phyloP scores from a whole-genome alignment of 2,113 vertebrate species.

The Rhinichthys klamathensis region DNA sequence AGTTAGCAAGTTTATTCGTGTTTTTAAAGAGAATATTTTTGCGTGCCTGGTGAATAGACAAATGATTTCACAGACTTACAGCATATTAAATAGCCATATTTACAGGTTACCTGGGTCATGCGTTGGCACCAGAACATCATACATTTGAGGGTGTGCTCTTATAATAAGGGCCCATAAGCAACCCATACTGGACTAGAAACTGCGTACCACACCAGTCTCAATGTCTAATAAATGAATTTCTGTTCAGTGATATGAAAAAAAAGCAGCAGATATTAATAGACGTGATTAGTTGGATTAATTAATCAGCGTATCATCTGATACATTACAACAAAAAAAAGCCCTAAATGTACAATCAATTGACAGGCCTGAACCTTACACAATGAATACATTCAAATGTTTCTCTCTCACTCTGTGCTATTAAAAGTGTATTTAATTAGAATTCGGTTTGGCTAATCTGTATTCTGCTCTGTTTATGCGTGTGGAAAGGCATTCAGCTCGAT shows the following conservation, averaged over 20 bases:
- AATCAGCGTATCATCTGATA: not conserved
- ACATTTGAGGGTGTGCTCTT: no score
- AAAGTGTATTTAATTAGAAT: slow-evolving; percentile 18
- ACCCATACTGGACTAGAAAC: no score
- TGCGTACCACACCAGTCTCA: not conserved
- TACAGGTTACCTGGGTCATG: not conserved
- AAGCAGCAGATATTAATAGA: not conserved
- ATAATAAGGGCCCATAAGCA: no score
- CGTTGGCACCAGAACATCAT: no score
- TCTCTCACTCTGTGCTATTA: not conserved
- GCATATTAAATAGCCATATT: not conserved
- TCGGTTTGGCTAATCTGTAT: slow-evolving; percentile 10
- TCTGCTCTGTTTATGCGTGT: slow-evolving; percentile 17
- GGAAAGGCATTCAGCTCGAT: slow-evolving; percentile 26
- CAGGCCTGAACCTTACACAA: not conserved
- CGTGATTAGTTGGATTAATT: not conserved
- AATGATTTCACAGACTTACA: not conserved
- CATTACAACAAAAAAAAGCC: not conserved
- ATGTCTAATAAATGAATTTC: not conserved
- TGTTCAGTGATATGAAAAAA: not conserved
- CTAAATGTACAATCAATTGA: not conserved
- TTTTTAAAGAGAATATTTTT: not conserved
- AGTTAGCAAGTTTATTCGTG: not conserved
- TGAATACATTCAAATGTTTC: not conserved
- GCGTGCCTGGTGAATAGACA: not conserved